These are phyloP conservation scores for Acomys russatus DNA, from an alignment of 2,797 vertebrate species.

Conservation along the genomic window DNA sequence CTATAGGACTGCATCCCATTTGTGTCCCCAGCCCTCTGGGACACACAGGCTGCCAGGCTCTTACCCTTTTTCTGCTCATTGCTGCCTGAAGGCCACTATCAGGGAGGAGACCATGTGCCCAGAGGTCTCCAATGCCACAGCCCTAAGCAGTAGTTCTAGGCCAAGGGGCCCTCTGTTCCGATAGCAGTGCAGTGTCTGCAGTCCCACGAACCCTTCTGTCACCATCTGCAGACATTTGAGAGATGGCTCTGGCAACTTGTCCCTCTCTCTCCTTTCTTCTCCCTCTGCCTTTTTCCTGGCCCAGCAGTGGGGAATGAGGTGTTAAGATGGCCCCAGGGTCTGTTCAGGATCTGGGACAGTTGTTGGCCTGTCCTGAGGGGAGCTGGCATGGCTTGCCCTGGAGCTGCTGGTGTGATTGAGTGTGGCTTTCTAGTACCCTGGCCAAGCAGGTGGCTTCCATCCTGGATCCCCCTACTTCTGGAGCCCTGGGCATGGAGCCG, in stretches of 20 bases:
- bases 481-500: slow-evolving; percentile 68
- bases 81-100: background rate
- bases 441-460: slow-evolving; percentile 80
- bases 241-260: background rate
- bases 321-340: background rate
- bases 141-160: background rate
- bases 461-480: slow-evolving; percentile 65
- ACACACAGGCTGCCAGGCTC: background rate
- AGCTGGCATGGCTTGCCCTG: slow-evolving; percentile 85
- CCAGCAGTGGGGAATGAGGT: slow-evolving; percentile 58
- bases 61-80: background rate
- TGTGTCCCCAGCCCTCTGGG: background rate
- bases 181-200: background rate
- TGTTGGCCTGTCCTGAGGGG: slow-evolving; percentile 39
- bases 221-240: background rate
- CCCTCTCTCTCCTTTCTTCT: background rate
- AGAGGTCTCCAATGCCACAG: background rate
- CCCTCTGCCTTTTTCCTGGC: background rate
- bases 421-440: slow-evolving; percentile 84
- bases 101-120: background rate
- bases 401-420: slow-evolving; percentile 78
- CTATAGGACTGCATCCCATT: background rate
- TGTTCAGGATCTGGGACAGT: background rate
- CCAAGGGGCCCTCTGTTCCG: background rate
- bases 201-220: background rate